phyloP scores from a whole-genome alignment of 92 coral and sea anemone species.

The Palythoa heliodiscus region DNA sequence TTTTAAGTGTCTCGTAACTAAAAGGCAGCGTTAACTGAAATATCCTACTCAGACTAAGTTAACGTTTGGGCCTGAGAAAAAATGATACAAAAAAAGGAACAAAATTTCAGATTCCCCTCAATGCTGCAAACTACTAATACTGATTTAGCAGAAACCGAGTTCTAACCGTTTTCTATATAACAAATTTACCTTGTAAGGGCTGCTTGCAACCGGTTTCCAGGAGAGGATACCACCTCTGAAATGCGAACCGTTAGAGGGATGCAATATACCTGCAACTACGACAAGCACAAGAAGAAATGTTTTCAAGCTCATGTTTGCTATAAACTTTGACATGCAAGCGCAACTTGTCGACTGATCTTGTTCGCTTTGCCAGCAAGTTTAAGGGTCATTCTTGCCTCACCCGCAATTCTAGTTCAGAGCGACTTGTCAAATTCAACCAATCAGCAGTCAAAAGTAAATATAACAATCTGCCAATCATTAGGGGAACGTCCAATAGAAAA shows the following conservation, averaged over 20 bases:
- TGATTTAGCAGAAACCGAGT: too few species aligned
- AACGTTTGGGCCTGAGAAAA: too few species aligned
- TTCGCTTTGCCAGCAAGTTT: background rate
- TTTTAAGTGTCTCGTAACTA: too few species aligned
- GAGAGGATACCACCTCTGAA: constrained; percentile 55
- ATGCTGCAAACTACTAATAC: too few species aligned
- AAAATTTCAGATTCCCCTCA: too few species aligned
- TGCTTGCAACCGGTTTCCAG: constrained; percentile 42
- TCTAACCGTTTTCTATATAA: too few species aligned
- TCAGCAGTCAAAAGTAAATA: background rate
- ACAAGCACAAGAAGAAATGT: background rate
- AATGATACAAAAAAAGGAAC: too few species aligned
- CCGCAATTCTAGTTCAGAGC: background rate
- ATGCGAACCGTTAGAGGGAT: constrained; percentile 37
- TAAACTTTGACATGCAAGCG: background rate
- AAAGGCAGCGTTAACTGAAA: too few species aligned
- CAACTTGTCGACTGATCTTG: background rate
- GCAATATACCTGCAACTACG: background rate
- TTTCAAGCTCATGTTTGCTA: constrained; percentile 1
- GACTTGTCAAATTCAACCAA: background rate
- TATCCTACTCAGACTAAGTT: too few species aligned
- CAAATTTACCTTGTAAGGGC: background rate
- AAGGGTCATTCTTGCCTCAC: background rate
- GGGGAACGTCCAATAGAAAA: background rate
- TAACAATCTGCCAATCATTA: background rate